Evolutionary conservation across 2,888 invertebrate species (phyloP).

Genomic region (Folsomia candida): DNA sequence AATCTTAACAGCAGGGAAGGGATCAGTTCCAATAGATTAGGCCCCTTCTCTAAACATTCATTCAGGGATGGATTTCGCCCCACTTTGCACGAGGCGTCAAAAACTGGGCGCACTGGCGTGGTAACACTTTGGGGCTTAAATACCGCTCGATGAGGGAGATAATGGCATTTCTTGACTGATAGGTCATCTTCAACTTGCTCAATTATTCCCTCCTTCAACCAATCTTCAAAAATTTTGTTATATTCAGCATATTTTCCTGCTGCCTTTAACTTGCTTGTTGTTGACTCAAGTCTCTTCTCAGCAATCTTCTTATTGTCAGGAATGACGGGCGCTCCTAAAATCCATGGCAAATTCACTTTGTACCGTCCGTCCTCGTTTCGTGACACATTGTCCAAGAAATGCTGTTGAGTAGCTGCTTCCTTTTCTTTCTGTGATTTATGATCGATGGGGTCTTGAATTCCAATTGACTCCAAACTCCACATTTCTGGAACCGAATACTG

Average conservation of each 20-base stretch:
- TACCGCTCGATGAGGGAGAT: constrained; percentile 42
- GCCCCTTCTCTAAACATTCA: constrained; percentile 43
- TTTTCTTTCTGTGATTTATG: constrained; percentile 1
- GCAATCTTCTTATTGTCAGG: constrained; percentile 24
- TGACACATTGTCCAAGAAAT: constrained; percentile 17
- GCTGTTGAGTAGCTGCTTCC: constrained; percentile 6
- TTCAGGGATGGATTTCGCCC: constrained; percentile 30
- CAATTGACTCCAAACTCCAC: too few relatives aligned
- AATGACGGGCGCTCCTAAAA: neutral
- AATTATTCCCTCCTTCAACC: constrained; percentile 48
- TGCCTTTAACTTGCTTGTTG: constrained; percentile 7
- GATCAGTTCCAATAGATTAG: constrained; percentile 39
- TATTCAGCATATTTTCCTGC: constrained; percentile 12
- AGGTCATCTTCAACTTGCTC: constrained; percentile 43
- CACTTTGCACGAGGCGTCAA: constrained; percentile 39
- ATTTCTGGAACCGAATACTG: too few relatives aligned
- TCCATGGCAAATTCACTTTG: constrained; percentile 27
- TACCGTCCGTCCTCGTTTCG: constrained; percentile 20
- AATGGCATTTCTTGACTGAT: neutral
- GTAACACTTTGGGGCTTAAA: constrained; percentile 24
- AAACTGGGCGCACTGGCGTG: constrained; percentile 29
- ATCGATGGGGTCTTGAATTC: constrained; percentile 17
- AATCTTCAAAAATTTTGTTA: constrained; percentile 17
- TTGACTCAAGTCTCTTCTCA: constrained; percentile 12
- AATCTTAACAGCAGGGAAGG: constrained; percentile 22